Base-by-base conservation (phyloP, 2,797 vertebrate species). In the Lithobates sylvaticus region DNA sequence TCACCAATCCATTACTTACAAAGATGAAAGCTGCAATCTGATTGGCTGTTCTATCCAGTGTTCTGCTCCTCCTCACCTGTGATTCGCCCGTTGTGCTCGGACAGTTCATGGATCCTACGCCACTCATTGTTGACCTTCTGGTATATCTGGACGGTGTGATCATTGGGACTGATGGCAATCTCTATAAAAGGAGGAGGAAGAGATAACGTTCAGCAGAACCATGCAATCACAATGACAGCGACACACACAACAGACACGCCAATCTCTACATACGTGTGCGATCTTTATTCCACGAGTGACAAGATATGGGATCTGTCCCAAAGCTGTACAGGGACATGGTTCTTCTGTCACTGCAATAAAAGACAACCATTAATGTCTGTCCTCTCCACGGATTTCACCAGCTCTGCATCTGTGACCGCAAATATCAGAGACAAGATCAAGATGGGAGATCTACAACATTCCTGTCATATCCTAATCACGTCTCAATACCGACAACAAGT, bases 281-380 rank as follows among this genome's bases (percentile, higher is more conserved):
- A 88, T 95, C 95, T 93, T 95, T 95, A 90, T 94, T 96, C 95
- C 95, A 95, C 91, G 95, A 91, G 83, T 96, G 95, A 92, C 95
- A 96, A 88, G 94, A 95, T 88, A 95, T 90, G 5, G 95, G 96
- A 89, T 95, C 96, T 76, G 93, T 87, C 88, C 95, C 96, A 87
- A 94, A 96, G 85, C 91, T 95, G 91, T 95, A 92, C 18, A 89
- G 26, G 16, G 93, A 93, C 95, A 95, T 96, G 95, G 18, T 18
- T 34, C 34, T 5, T 7, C 23, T 65, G 64, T 65, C n/a, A 9
- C 64, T 65, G 64, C 27, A 7, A 64, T 21, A 65, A 65, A 26
- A 27, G 27, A 65, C 10, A 26, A 64, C 36, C 36, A 8, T 39
- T 39, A 39, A 5, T 39, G 34, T 34, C 34, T 5, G 34, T 3